Evolutionary conservation across 64 coral and sea anemone species (phyloP).

Genomic region (Hydrozoanthus tunicans): DNA sequence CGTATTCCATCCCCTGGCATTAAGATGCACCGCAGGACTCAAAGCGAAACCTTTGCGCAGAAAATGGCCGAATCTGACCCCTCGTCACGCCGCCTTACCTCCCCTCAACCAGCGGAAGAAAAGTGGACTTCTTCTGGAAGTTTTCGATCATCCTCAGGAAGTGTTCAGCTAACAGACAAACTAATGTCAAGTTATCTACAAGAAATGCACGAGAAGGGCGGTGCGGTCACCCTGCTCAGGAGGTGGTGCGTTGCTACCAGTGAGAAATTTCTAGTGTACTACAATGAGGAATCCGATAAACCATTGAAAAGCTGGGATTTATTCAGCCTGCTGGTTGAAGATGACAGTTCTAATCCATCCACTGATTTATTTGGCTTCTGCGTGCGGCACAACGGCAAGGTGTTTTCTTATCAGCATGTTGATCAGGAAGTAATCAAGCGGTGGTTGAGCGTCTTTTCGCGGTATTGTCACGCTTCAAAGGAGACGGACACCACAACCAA

Average conservation of each 20-base stretch:
- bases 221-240: constrained; percentile 38
- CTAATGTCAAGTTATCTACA: constrained; percentile 82
- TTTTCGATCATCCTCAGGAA: constrained; percentile 33
- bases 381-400: constrained; percentile 22
- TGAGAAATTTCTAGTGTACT: constrained; percentile 77
- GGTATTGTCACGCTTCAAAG: constrained; percentile 65
- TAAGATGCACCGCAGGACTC: constrained; percentile 62
- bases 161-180: constrained; percentile 61
- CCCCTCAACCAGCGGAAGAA: constrained; percentile 13
- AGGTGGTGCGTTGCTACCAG: constrained; percentile 84
- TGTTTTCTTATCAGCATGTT: constrained; percentile 29
- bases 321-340: constrained; percentile 36
- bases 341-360: constrained; percentile 38
- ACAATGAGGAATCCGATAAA: constrained; percentile 58
- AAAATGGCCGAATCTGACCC: background rate
- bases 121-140: constrained; percentile 55
- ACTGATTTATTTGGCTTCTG: constrained; percentile 60
- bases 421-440: constrained; percentile 60
- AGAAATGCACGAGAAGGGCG: constrained; percentile 63
- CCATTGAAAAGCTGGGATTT: constrained; percentile 69
- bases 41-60: constrained; percentile 62
- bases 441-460: constrained; percentile 74
- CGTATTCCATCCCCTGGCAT: constrained; percentile 77
- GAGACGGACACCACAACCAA: constrained; percentile 22
- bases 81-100: background rate